Percentiles rank a stretch among this genome's conserved stretches.
These are phyloP conservation scores for Helogale parvula DNA, from an alignment of 2,113 vertebrate species.

Conservation along the genomic window DNA sequence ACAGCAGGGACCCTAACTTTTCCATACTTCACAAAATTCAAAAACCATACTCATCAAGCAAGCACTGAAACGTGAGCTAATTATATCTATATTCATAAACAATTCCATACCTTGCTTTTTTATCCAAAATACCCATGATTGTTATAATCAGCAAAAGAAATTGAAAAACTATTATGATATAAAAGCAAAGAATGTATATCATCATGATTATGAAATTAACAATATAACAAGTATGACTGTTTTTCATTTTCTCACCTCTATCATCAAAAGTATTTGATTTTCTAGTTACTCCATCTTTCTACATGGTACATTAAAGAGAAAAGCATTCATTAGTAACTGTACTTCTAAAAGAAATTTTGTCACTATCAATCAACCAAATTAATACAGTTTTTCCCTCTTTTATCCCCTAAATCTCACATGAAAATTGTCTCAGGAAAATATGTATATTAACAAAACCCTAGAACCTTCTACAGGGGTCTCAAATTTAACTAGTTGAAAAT, in stretches of 20 bases:
- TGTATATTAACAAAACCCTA: neutral
- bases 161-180: neutral
- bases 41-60: neutral
- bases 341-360: slow-evolving; percentile 24
- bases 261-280: neutral
- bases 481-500: neutral
- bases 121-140: neutral
- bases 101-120: neutral
- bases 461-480: neutral
- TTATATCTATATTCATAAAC: neutral
- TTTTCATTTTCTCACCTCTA: slow-evolving; percentile 70
- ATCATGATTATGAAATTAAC: neutral
- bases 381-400: neutral
- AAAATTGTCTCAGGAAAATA: neutral
- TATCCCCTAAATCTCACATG: neutral
- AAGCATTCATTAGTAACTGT: slow-evolving; percentile 15
- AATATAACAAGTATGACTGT: neutral
- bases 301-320: slow-evolving; percentile 33
- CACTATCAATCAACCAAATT: slow-evolving; percentile 5
- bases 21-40: neutral
- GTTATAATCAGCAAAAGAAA: neutral
- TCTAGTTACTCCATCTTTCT: slow-evolving; percentile 50
- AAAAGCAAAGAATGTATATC: neutral
- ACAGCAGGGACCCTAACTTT: neutral
- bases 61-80: neutral